Conservation (phyloP, 2,888 invertebrate genomes). For the Zootermopsis nevadensis region DNA sequence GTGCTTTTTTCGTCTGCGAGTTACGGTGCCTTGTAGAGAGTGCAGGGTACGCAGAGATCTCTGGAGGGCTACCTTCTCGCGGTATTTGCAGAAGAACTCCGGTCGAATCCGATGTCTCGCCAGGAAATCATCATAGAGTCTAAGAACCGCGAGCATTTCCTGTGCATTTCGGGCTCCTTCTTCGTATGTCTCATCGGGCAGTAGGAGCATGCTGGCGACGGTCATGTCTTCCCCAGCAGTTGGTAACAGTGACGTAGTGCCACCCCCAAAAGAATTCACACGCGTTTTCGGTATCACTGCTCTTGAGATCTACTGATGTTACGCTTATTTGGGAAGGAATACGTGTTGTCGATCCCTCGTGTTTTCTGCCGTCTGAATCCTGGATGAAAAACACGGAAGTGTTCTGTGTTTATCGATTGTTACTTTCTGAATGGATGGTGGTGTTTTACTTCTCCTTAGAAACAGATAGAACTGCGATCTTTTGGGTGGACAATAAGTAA, state of each 20-base stretch:
- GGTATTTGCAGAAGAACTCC: constrained; percentile 81
- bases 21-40: constrained; percentile 11
- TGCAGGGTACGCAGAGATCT: constrained; percentile 63
- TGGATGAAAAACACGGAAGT: too few species aligned
- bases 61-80: constrained; percentile 66
- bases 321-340: too few species aligned
- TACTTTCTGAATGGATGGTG: too few species aligned
- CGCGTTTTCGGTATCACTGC: neutral
- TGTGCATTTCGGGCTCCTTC: constrained; percentile 62
- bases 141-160: constrained; percentile 65
- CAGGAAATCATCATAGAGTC: constrained; percentile 73
- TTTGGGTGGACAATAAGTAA: too few species aligned
- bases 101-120: constrained; percentile 75
- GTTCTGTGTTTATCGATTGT: too few species aligned
- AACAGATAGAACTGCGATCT: too few species aligned
- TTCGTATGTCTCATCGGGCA: constrained; percentile 86
- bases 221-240: constrained; percentile 40
- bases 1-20: neutral
- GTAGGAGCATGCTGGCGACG: constrained; percentile 67
- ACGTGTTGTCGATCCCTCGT: too few species aligned
- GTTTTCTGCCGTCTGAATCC: too few species aligned
- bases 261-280: neutral
- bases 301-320: too few species aligned
- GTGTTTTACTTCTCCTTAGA: too few species aligned
- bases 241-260: neutral